These are phyloP conservation scores for Aromia moschata DNA, from an alignment of 2,888 invertebrate genomes.

Conservation along the genomic window DNA sequence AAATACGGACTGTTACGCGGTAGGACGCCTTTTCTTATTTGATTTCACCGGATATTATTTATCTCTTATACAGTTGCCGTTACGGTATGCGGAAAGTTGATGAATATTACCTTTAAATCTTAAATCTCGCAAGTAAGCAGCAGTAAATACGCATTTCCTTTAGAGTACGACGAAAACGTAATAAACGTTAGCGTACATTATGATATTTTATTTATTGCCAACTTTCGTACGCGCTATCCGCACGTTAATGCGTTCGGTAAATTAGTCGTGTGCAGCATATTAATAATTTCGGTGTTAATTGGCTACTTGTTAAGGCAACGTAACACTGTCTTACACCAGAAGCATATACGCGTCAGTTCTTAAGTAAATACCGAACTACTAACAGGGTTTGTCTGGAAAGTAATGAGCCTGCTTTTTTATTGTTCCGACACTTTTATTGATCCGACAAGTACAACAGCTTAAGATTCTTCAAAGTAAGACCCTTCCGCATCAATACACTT, in stretches of 20 bases:
- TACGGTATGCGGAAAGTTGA: slow-evolving; percentile 21
- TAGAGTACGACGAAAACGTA: slow-evolving; percentile 11
- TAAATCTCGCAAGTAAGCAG: slow-evolving; percentile 6
- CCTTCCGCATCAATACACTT: too few species aligned
- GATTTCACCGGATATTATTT: slow-evolving; percentile 35
- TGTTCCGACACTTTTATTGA: too few species aligned
- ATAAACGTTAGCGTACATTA: slow-evolving; percentile 6
- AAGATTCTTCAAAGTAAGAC: too few species aligned
- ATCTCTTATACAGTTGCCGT: slow-evolving; percentile 15
- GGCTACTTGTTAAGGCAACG: background rate
- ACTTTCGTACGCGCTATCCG: slow-evolving; percentile 13
- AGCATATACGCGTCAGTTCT: too few species aligned
- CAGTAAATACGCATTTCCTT: slow-evolving; percentile 14
- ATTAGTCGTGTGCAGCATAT: background rate
- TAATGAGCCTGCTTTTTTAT: too few species aligned
- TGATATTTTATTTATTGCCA: slow-evolving; percentile 8
- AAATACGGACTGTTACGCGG: slow-evolving; percentile 7
- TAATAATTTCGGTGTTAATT: slow-evolving; percentile 4
- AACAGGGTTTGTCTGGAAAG: too few species aligned
- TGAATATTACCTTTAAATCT: slow-evolving; percentile 27
- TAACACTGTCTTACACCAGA: background rate
- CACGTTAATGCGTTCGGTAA: slow-evolving; percentile 2
- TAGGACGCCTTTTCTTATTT: slow-evolving; percentile 14
- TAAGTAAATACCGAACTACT: too few species aligned
- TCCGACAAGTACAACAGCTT: too few species aligned